Evolutionary conservation across 2,888 invertebrate species (phyloP), one percentile per base, ranked within the genome.

Genomic region (Amblyjoppa proteus): DNA sequence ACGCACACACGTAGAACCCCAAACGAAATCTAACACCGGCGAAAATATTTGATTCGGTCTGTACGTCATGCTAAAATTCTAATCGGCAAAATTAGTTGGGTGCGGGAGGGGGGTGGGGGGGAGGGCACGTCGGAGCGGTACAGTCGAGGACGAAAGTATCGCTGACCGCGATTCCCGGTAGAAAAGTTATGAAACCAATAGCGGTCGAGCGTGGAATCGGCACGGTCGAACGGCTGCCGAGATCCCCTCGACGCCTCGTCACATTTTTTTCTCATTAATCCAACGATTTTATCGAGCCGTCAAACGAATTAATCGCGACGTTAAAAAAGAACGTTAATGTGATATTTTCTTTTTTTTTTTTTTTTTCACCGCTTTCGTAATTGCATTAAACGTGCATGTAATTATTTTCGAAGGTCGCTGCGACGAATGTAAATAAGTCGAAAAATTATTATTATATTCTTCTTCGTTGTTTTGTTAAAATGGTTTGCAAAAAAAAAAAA

Each of bases 71-170:
- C 90, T 91, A 90, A 92, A 92, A 93, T 92, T 93, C 92, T 93
- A 93, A 93, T 93, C 92, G 91, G 91, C 90, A 91, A 93, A 93
- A 93, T 93, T 92, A 93, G 91, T 92, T 89, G 89, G 69, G 66
- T 9, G 78, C 51, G 81, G 49, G 66, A 38, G 75, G 41, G 9
- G 41, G 41, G 74, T 13, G 49, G 20, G 76, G 45, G 11, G n/a
- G 68, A 69, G 84, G 41, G 58, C 41, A 71, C 49, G 73, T 51
- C 73, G 68, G 76, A 79, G 86, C 86, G 85, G 89, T 92, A 93
- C 92, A 92, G 91, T 91, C 91, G 71, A 56, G 70, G 3, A 75
- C 70, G 89, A 91, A 92, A 93, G 88, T 92, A 83, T 86, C 83
- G 84, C 85, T 92, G 92, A 93, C 93, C 93, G 92, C 92, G 91